These are phyloP conservation scores for Tachysurus fulvidraco DNA, from an alignment of 2,113 vertebrate genomes.

Conservation along the genomic window DNA sequence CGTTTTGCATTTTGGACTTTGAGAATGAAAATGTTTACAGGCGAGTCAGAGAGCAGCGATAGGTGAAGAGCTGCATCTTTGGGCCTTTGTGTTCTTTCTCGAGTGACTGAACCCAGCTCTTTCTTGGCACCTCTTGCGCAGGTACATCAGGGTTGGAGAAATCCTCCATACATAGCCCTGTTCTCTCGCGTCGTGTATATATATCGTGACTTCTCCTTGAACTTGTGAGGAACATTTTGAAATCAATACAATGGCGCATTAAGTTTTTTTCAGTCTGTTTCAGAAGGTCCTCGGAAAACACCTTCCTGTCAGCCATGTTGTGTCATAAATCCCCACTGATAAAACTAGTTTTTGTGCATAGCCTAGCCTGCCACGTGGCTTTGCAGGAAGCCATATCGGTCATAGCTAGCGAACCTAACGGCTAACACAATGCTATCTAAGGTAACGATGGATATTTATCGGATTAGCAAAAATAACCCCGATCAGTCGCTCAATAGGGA, in stretches of 20 bases:
- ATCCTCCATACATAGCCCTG: no score
- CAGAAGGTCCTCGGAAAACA: no score
- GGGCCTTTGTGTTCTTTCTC: no score
- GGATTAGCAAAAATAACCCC: background rate
- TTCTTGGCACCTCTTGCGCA: conserved; percentile 33
- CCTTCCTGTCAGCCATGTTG: background rate
- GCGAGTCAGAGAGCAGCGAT: conserved; percentile 7
- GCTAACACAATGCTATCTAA: background rate
- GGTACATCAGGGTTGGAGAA: background rate
- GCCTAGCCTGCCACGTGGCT: background rate
- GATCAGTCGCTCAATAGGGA: background rate
- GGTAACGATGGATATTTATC: background rate
- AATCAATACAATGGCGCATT: no score
- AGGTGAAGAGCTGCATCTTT: conserved; percentile 19
- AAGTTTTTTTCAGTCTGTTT: no score
- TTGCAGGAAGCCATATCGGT: background rate
- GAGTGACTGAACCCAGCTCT: background rate
- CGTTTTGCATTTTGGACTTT: conserved; percentile 45
- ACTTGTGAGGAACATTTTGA: no score
- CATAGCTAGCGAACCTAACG: background rate
- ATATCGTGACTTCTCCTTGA: no score
- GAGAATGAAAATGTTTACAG: conserved; percentile 40
- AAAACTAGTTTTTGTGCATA: background rate
- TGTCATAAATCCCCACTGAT: background rate
- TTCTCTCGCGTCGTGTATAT: no score